These are phyloP conservation scores for Zenarchopterus dispar DNA, from an alignment of 2,797 vertebrate genomes.

Conservation along the genomic window DNA sequence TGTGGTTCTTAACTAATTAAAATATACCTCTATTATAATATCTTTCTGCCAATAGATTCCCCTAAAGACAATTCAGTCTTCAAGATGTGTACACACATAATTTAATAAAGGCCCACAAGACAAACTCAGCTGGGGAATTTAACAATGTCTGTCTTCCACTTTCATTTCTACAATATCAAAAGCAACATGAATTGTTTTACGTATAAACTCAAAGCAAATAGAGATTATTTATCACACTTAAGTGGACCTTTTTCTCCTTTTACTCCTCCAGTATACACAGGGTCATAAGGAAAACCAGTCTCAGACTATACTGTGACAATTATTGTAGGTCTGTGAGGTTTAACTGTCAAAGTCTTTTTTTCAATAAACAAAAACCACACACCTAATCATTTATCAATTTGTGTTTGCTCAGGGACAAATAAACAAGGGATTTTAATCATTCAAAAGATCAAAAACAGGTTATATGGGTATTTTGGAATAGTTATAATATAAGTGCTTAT, in stretches of 20 bases:
- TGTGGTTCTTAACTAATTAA: too few relatives aligned
- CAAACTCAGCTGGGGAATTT: too few relatives aligned
- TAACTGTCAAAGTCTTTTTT: neutral
- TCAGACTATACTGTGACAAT: neutral
- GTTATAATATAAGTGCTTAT: neutral
- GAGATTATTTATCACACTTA: neutral
- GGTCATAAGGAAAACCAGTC: too few relatives aligned
- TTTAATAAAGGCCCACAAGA: too few relatives aligned
- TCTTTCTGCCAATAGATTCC: too few relatives aligned
- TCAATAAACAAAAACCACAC: neutral
- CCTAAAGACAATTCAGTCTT: too few relatives aligned
- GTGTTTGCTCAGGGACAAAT: neutral
- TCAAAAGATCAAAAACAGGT: neutral
- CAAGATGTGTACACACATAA: too few relatives aligned
- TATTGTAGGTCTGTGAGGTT: too few relatives aligned
- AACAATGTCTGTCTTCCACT: too few relatives aligned
- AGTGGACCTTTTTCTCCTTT: neutral
- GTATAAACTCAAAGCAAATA: neutral
- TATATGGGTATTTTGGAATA: conserved; percentile 2
- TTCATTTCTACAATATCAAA: neutral
- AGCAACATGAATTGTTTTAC: neutral
- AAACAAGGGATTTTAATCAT: neutral
- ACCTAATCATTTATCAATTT: too few relatives aligned
- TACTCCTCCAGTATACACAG: too few relatives aligned
- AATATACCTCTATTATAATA: too few relatives aligned